These are phyloP conservation scores for Oscheius sp. DNA, from an alignment of 2,888 invertebrate genomes.

Conservation along the genomic window DNA sequence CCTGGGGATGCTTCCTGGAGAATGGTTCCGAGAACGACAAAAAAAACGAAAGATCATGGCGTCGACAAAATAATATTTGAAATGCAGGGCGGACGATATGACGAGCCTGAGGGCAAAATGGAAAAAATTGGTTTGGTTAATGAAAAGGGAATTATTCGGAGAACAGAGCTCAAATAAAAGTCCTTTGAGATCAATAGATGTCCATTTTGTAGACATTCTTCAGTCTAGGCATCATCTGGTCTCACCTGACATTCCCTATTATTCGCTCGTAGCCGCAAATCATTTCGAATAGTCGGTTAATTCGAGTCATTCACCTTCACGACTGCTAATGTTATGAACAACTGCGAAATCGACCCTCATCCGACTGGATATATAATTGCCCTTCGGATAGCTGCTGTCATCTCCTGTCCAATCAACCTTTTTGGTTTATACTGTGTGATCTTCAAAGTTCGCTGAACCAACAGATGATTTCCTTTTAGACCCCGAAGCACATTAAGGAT, in stretches of 20 bases:
- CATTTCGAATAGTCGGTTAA: not conserved
- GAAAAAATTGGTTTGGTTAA: conserved; percentile 18
- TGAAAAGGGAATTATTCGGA: conserved; percentile 13
- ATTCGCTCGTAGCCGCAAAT: not conserved
- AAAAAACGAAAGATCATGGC: not conserved
- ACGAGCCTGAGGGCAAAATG: conserved; percentile 11
- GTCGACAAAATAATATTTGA: not conserved
- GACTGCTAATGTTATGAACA: too few species aligned
- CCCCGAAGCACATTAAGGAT: conserved; percentile 15
- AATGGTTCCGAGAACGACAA: not conserved
- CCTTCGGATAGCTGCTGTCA: conserved; percentile 11
- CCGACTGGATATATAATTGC: conserved; percentile 1
- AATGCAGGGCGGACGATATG: too few species aligned
- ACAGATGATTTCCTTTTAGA: not conserved
- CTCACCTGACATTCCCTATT: not conserved
- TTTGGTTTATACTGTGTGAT: conserved; percentile 25
- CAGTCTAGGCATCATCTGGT: not conserved
- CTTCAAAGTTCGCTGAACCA: conserved; percentile 4
- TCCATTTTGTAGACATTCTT: too few species aligned
- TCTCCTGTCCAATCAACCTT: conserved; percentile 20
- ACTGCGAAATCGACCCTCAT: conserved; percentile 6
- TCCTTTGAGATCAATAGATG: too few species aligned
- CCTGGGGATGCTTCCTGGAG: not conserved
- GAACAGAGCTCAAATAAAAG: too few species aligned
- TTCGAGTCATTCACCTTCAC: not conserved